Evolutionary conservation across 2,888 invertebrate species (phyloP), one percentile per base, ranked within the genome.

Genomic region (Drosophila suboccidentalis): DNA sequence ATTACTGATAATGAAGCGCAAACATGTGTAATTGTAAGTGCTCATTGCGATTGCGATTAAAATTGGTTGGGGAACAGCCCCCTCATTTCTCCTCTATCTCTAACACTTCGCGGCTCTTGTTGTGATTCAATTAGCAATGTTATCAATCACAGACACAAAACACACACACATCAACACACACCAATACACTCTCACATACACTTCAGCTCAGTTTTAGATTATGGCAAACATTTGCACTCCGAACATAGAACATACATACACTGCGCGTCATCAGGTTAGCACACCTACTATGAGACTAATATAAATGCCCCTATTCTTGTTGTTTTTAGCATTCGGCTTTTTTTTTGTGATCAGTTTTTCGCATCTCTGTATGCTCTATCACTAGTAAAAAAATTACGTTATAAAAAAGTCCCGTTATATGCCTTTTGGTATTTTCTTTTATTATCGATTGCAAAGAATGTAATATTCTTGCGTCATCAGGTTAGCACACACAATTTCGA

Each of bases 21-120:
- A 83, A 83, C 83, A 87, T 80, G 70, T 87, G 88, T 86, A 85
- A 79, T 76, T 83, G 81, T 85, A 81, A 87, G 71, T 67, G 71
- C 70, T 80, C 76, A 72, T 78, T 79, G 78, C 73, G 88, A 81
- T 86, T 86, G 80, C 75, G 86, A 82, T 86, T 87, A 86, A 74
- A 76, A 70, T 80, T 72, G 74, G 61, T 46, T 4, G 54, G 57
- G 50, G 55, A 34, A 44, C 47, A 67, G 26, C 46, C 55, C 50
- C 49, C 60, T 17, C 22, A 11, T 19, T 41, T 4, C 47, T 19
- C 22, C 34, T 9, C 43, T 15, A 0, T 32, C 36, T 29, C 43
- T 41, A 26, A 41, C 46, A 10, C 49, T 15, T 49, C 41, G 50
- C 62, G 11, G 62, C 69, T 61, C 64, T 78, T 80, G 72, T 74